Evolutionary conservation across 1,140 invertebrate species (phyloP), one percentile per base, ranked within the genome.

Genomic region (Bombus pascuorum): DNA sequence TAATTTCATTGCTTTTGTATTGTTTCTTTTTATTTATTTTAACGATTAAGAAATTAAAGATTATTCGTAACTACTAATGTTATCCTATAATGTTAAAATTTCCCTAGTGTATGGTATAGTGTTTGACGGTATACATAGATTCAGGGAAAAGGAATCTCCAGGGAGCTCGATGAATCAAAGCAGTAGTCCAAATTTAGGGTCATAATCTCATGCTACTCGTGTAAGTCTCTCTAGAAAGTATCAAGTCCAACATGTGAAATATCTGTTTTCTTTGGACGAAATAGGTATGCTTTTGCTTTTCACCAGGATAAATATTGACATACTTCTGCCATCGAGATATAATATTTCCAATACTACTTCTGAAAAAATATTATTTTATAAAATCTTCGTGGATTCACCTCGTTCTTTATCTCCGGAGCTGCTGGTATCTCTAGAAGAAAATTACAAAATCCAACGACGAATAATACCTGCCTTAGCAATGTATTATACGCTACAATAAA

Each of bases 151-250:
- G n/a, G n/a, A 78, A 65, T 34, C 39, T 62, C 42, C 15, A 39
- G 57, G 53, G n/a, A 42, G 59, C 28, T 65, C 15, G 28, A 66
- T 37, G 39, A 37, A n/a, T 42, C 39, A 22, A 72, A 28, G 39
- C 34, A 42, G 28, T 15, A 66, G 32, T 37, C 42, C 42, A 25
- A 81, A 37, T 81, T 81, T 44, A n/a, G 12, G 34, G 12, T 53
- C 15, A 34, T 81, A 81, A 81, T 81, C 78, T 44, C 47, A n/a
- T 44, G 6, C 28, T 39, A 44, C 39, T 8, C 71, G 71, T 28
- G 71, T 71, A 71, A 37, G 37, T 39, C 37, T 39, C 37, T 42
- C 28, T n/a, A n/a, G 59, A 62, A 62, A 62, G 28, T 62, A 62
- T 62, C 28, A 12, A 13, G 28, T n/a, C 59, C 2, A 62, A n/a